Evolutionary conservation across 2,888 invertebrate genomes (phyloP).

Genomic region (Therioaphis trifolii): DNA sequence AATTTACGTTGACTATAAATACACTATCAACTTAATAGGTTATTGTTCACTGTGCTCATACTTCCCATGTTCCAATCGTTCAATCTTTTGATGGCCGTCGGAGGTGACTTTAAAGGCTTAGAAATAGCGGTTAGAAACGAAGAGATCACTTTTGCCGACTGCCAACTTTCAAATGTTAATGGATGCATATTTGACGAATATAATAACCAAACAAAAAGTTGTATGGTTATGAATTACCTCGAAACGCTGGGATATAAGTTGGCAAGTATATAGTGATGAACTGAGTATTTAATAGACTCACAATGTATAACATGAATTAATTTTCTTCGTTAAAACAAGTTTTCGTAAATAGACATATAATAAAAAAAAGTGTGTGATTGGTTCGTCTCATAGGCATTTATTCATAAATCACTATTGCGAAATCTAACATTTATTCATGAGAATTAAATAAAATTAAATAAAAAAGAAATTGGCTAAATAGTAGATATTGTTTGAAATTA

Average conservation of each 20-base stretch:
- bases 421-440: no score
- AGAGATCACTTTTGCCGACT: constrained; percentile 66
- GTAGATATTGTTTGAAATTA: no score
- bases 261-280: no score
- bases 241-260: neutral
- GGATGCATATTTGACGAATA: neutral
- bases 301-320: no score
- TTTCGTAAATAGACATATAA: no score
- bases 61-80: neutral
- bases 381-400: no score
- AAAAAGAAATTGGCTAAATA: no score
- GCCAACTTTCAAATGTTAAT: neutral
- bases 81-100: constrained; percentile 70
- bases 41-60: neutral
- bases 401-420: no score
- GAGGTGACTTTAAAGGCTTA: constrained; percentile 68
- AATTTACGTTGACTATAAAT: neutral
- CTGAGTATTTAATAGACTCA: no score
- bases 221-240: neutral
- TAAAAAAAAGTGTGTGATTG: no score
- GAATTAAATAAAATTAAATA: no score
- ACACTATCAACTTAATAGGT: neutral
- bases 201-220: neutral
- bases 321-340: no score
- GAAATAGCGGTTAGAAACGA: constrained; percentile 69